phyloP scores from a whole-genome alignment of 1,140 invertebrate genomes.

The Drosophila nannoptera region DNA sequence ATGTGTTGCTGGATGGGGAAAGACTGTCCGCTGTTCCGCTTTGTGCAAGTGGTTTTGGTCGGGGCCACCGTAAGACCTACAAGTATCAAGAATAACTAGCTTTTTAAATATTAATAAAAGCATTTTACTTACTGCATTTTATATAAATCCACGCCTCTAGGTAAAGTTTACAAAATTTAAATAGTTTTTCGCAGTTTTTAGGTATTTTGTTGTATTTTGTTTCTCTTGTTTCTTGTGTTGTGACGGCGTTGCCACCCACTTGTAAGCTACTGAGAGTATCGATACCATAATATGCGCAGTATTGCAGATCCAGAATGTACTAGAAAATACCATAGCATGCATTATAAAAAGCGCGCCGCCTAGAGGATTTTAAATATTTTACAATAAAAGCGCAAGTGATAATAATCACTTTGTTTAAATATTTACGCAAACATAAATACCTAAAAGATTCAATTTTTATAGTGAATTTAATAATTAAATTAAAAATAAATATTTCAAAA shows the following conservation, averaged over 20 bases:
- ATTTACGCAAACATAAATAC: neutral
- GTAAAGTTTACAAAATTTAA: conserved; percentile 6
- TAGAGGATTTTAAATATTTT: conserved; percentile 49
- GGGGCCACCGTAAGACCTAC: conserved; percentile 42
- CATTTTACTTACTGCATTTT: conserved; percentile 43
- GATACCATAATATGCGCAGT: neutral
- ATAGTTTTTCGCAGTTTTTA: conserved; percentile 7
- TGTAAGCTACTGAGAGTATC: conserved; percentile 10
- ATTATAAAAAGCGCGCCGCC: conserved; percentile 50
- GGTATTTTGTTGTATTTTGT: conserved; percentile 33
- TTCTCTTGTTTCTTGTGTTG: conserved; percentile 13
- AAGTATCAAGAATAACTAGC: neutral
- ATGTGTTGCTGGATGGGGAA: conserved; percentile 39
- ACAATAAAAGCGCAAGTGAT: conserved; percentile 30
- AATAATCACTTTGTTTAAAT: neutral
- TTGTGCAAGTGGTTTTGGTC: conserved; percentile 34
- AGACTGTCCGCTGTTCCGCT: conserved; percentile 35
- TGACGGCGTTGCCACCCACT: conserved; percentile 31
- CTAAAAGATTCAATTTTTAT: neutral
- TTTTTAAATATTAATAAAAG: neutral
- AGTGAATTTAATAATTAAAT: conserved; percentile 3
- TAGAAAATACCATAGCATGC: conserved; percentile 45
- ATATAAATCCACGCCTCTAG: neutral
- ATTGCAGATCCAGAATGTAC: conserved; percentile 14
- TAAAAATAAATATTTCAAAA: conserved; percentile 27